phyloP scores from a whole-genome alignment of 2,113 vertebrate genomes.

The Martes martes region DNA sequence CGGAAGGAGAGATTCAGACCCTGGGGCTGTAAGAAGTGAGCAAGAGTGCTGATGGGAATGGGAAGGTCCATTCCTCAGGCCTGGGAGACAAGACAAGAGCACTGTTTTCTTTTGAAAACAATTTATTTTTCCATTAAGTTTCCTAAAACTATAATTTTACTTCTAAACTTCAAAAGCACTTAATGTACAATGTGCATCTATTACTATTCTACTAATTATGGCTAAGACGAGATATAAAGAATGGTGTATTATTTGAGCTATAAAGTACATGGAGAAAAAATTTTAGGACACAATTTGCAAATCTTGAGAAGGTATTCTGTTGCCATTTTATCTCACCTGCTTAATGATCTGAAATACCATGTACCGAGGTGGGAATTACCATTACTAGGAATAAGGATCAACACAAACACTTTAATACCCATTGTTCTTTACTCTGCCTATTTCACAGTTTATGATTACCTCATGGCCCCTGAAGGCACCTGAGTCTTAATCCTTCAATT shows the following conservation, averaged over 20 bases:
- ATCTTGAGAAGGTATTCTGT: not conserved
- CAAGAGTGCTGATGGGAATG: not conserved
- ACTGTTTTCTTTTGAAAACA: not conserved
- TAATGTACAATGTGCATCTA: not conserved
- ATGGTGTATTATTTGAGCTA: not conserved
- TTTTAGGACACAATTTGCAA: not conserved
- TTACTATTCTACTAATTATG: not conserved
- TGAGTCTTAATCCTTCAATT: not conserved
- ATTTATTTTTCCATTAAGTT: not conserved
- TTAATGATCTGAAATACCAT: not conserved
- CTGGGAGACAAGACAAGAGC: not conserved
- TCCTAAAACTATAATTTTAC: not conserved
- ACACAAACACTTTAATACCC: not conserved
- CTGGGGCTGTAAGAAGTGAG: not conserved
- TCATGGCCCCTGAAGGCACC: not conserved
- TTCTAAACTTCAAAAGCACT: not conserved
- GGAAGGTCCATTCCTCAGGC: not conserved
- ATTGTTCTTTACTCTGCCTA: not conserved
- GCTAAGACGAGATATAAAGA: not conserved
- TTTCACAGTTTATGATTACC: not conserved
- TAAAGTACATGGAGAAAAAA: not conserved
- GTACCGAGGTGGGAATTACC: not conserved
- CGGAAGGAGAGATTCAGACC: not conserved
- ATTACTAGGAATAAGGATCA: not conserved
- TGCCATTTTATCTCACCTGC: not conserved